These are phyloP conservation scores for Drosophila setifemur DNA, from an alignment of 1,140 invertebrate species.

Conservation along the genomic window DNA sequence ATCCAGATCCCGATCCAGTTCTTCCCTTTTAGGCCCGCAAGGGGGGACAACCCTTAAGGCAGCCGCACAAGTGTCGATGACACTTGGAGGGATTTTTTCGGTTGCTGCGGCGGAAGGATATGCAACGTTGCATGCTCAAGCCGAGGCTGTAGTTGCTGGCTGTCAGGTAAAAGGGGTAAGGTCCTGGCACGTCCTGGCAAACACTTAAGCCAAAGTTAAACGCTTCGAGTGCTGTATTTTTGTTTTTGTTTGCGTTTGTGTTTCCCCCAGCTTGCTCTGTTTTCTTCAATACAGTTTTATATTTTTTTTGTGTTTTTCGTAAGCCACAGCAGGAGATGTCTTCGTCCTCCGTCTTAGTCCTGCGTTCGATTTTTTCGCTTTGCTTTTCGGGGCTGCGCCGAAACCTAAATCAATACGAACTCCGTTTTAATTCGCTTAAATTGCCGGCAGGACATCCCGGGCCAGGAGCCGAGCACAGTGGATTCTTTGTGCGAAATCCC, in stretches of 20 bases:
- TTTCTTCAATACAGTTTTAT: constrained; percentile 22
- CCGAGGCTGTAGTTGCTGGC: neutral
- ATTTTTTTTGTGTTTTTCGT: constrained; percentile 26
- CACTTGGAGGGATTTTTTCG: constrained; percentile 73
- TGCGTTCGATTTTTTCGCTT: constrained; percentile 13
- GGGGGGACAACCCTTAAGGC: constrained; percentile 69
- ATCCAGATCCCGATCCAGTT: constrained; percentile 17
- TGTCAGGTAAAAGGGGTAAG: constrained; percentile 46
- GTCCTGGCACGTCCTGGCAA: constrained; percentile 64
- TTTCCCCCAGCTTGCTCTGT: constrained; percentile 44
- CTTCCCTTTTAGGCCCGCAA: constrained; percentile 4
- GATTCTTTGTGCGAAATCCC: constrained; percentile 65
- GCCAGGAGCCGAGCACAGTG: constrained; percentile 1
- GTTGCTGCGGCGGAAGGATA: constrained; percentile 39
- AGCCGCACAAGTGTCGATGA: constrained; percentile 76
- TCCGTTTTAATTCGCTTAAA: constrained; percentile 79
- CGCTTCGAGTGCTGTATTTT: constrained; percentile 77
- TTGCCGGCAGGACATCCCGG: constrained; percentile 62
- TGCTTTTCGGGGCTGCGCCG: constrained; percentile 8
- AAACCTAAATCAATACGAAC: constrained; percentile 74
- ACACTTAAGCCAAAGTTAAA: constrained; percentile 81
- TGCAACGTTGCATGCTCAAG: constrained; percentile 58
- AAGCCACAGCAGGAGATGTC: constrained; percentile 62
- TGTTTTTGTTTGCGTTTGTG: constrained; percentile 78
- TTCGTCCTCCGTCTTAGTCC: constrained; percentile 16